These are phyloP conservation scores for Mythimna albipuncta DNA, from an alignment of 2,888 invertebrate genomes.

Conservation along the genomic window DNA sequence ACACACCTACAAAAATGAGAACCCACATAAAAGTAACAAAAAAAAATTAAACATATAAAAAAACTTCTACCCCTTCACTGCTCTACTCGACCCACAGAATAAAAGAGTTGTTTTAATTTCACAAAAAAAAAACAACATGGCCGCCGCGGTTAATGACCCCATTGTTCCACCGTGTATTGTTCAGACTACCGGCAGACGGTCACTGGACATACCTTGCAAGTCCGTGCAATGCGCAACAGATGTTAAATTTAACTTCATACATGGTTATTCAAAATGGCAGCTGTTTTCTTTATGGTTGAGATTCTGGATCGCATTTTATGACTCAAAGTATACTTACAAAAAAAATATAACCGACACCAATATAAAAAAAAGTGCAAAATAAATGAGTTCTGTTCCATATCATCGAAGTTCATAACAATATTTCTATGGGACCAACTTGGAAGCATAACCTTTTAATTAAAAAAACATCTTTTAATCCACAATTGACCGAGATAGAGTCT, in stretches of 20 bases:
- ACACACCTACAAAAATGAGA: not conserved
- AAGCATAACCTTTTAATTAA: no score
- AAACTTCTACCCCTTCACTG: constrained; percentile 19
- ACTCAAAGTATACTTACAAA: no score
- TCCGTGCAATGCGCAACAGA: constrained; percentile 31
- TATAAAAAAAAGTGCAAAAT: no score
- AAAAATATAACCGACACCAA: no score
- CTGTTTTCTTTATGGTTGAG: constrained; percentile 10
- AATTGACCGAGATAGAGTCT: no score
- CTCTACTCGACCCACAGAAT: constrained; percentile 48
- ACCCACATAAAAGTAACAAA: not conserved
- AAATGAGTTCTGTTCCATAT: no score
- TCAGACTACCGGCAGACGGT: constrained; percentile 64
- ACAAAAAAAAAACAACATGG: constrained; percentile 59
- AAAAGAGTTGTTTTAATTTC: constrained; percentile 69
- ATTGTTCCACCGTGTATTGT: constrained; percentile 69
- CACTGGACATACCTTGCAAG: constrained; percentile 41
- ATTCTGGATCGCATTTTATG: not conserved
- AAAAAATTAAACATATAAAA: not conserved
- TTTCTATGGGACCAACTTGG: no score
- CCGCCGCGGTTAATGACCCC: constrained; percentile 72
- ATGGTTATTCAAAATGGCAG: constrained; percentile 17
- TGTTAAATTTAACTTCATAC: constrained; percentile 26
- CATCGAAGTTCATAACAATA: no score
- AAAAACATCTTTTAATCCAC: no score